Conservation (phyloP, 2,888 invertebrate species). For the Dichetophora obliterata region DNA sequence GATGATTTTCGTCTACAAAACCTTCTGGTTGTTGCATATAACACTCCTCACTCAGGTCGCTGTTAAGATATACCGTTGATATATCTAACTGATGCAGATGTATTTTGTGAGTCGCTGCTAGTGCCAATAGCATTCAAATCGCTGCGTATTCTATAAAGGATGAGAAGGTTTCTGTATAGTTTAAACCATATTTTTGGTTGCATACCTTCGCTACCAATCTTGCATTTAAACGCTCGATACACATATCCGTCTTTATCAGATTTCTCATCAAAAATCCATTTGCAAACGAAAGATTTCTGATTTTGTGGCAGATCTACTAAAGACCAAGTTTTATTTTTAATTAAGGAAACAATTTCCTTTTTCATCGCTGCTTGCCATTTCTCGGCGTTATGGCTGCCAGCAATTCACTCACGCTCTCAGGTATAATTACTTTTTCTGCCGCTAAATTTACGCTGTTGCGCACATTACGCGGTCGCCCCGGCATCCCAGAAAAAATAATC, state of each 20-base stretch:
- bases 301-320: background rate
- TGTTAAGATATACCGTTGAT: constrained; percentile 42
- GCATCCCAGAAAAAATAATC: too few species aligned
- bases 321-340: too few species aligned
- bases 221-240: constrained; percentile 40
- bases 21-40: constrained; percentile 43
- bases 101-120: constrained; percentile 46
- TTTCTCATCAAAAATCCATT: constrained; percentile 38
- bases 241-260: constrained; percentile 19
- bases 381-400: background rate
- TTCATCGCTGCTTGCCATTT: background rate
- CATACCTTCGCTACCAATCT: constrained; percentile 43
- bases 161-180: constrained; percentile 45
- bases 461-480: too few species aligned
- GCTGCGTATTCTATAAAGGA: constrained; percentile 47
- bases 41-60: constrained; percentile 41
- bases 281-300: constrained; percentile 22
- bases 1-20: constrained; percentile 30
- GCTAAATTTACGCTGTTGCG: too few species aligned
- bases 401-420: too few species aligned
- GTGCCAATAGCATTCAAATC: constrained; percentile 46
- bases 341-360: background rate
- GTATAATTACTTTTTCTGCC: too few species aligned
- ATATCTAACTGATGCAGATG: constrained; percentile 49
- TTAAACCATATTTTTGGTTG: constrained; percentile 43